Conservation (phyloP, 2,797 vertebrate genomes). For the Micropoecilia bifurca region DNA sequence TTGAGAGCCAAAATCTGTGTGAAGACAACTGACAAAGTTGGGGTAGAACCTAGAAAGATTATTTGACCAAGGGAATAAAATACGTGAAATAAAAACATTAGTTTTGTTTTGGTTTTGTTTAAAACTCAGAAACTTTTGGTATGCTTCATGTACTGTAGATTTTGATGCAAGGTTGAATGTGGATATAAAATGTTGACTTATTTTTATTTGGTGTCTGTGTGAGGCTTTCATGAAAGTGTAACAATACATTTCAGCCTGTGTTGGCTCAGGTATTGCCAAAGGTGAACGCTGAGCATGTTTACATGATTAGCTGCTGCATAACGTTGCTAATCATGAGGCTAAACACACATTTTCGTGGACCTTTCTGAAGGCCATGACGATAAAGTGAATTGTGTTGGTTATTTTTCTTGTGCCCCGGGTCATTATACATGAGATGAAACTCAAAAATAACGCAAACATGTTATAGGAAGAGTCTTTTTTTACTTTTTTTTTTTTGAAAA, state of each 20-base stretch:
- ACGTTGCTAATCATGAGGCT: conserved; percentile 3
- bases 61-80: not conserved
- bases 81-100: not conserved
- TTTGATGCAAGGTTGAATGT: not conserved
- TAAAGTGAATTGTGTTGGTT: conserved; percentile 12
- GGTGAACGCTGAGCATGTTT: conserved; percentile 25
- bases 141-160: not conserved
- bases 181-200: not conserved
- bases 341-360: conserved; percentile 8
- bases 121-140: not conserved
- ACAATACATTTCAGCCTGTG: conserved; percentile 7
- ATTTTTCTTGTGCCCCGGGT: conserved; percentile 24
- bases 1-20: not conserved
- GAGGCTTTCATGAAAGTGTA: not conserved
- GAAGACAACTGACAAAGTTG: not conserved
- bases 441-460: conserved; percentile 12
- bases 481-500: conserved; percentile 9
- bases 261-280: not conserved
- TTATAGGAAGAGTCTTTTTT: not conserved
- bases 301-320: not conserved
- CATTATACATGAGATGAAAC: conserved; percentile 23
- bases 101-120: not conserved
- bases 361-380: not conserved
- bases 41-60: not conserved
- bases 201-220: not conserved